Percentiles rank a stretch among this genome's conserved stretches.
phyloP scores from a whole-genome alignment of 2,113 vertebrate species.

The Oncorhynchus masou region DNA sequence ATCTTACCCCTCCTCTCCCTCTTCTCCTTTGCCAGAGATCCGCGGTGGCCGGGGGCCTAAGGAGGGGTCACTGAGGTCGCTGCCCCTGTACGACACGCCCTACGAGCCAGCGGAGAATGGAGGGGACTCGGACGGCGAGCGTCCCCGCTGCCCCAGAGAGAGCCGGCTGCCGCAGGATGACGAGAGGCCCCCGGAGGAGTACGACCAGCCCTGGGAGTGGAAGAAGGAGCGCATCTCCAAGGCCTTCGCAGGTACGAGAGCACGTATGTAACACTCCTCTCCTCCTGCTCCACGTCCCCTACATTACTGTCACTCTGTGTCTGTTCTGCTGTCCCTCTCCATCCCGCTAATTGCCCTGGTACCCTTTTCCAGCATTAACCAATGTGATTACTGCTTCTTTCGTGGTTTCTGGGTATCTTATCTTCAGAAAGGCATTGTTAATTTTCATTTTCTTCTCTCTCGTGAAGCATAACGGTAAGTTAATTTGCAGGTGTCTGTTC shows the following conservation, averaged over 20 bases:
- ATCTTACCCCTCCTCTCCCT: background rate
- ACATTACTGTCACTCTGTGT: background rate
- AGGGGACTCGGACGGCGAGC: slow-evolving; percentile 82
- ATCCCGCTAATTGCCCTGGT: slow-evolving; percentile 32
- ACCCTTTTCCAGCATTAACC: slow-evolving; percentile 48
- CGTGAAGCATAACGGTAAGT: slow-evolving; percentile 36
- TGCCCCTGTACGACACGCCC: slow-evolving; percentile 77
- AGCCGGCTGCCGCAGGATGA: slow-evolving; percentile 96
- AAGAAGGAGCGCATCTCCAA: slow-evolving; percentile 91
- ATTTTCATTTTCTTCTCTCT: slow-evolving; percentile 2
- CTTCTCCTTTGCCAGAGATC: slow-evolving; percentile 62
- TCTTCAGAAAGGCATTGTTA: slow-evolving; percentile 29
- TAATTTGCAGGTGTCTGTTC: slow-evolving; percentile 49
- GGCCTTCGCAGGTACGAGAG: slow-evolving; percentile 87
- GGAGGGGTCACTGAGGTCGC: slow-evolving; percentile 66
- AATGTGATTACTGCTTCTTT: slow-evolving; percentile 34
- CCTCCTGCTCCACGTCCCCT: background rate
- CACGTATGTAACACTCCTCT: background rate
- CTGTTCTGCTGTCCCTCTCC: background rate
- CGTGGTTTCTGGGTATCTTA: slow-evolving; percentile 27
- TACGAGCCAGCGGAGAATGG: slow-evolving; percentile 79
- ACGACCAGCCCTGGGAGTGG: slow-evolving; percentile 99
- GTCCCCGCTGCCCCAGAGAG: slow-evolving; percentile 77
- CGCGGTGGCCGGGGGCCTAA: slow-evolving; percentile 66
- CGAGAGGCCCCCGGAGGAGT: slow-evolving; percentile 94